Evolutionary conservation across 2,888 invertebrate genomes (phyloP), one percentile per base, ranked within the genome.

Genomic region (Aphodius sticticus): DNA sequence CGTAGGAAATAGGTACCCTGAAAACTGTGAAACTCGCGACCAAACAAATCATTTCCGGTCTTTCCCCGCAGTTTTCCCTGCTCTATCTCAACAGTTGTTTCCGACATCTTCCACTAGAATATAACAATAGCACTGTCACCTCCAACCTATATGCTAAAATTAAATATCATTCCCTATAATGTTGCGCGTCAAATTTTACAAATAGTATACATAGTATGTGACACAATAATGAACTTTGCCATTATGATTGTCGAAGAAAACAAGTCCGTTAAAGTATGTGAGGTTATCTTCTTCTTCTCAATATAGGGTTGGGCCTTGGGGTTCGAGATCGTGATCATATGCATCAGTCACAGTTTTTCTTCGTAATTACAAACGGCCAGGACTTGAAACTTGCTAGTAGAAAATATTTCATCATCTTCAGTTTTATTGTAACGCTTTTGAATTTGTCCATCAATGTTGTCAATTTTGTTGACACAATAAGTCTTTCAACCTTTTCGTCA

Each of bases 1-100:
- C 89, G 77, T 88, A 89, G 0, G 89, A 89, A 74, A 89, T 87
- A n/a, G n/a, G n/a, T n/a, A 16, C 88, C 88, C 78, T 86, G 85
- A 81, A 89, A 89, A 83, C 86, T 86, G 78, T 85, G 86, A 82
- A 85, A 88, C 70, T 80, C 78, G 14, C 83, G 84, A 16, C 87
- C 87, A 14, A 84, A 79, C 35, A 82, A 81, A 82, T 87, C 85
- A 16, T 77, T 81, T 16, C 82, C 82, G 6, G 85, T 77, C 80
- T 82, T 84, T 26, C 89, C 89, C 38, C 81, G 81, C 14, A 88
- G 69, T 82, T 84, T 83, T 14, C 88, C 88, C 76, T 86, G 84
- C 38, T 81, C 75, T 15, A 81, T 78, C 16, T 80, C 78, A 1
- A 83, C 82, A 15, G 80, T 80, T 35, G 81, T 78, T 6, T 80